Percentiles rank a stretch among this genome's conserved stretches.
Evolutionary conservation across 2,888 invertebrate genomes (phyloP).

Genomic region (Mayetiola destructor): DNA sequence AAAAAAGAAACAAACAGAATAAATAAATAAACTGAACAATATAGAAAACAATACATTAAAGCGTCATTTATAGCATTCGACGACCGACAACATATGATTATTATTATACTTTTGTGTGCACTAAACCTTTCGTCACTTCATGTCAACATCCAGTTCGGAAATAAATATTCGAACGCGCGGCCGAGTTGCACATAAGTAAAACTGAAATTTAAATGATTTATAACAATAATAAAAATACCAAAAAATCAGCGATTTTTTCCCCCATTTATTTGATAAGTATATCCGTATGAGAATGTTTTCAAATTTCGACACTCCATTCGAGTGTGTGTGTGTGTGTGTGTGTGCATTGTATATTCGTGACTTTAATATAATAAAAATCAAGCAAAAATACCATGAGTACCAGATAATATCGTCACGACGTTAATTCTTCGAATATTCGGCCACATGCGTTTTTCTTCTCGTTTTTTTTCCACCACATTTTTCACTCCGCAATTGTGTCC

Average conservation of each 20-base stretch:
- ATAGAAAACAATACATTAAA: too few species aligned
- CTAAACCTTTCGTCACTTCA: not conserved
- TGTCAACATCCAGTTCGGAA: too few species aligned
- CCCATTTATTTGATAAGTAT: not conserved
- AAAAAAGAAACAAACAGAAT: not conserved
- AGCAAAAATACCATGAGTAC: not conserved
- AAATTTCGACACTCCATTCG: not conserved
- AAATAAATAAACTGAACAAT: too few species aligned
- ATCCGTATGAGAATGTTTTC: not conserved
- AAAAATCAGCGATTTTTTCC: not conserved
- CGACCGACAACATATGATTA: not conserved
- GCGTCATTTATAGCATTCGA: not conserved
- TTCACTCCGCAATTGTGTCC: too few species aligned
- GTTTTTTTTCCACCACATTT: too few species aligned
- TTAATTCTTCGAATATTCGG: too few species aligned
- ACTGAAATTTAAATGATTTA: not conserved
- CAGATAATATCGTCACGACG: not conserved
- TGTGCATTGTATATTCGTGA: not conserved
- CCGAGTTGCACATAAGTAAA: not conserved
- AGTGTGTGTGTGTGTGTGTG: not conserved
- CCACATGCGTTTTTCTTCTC: too few species aligned
- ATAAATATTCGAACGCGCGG: too few species aligned
- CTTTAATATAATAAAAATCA: not conserved
- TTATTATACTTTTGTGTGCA: not conserved
- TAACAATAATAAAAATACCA: constrained; percentile 1